Evolutionary conservation across 2,113 vertebrate species (phyloP).

Genomic region (Aplodontia rufa): DNA sequence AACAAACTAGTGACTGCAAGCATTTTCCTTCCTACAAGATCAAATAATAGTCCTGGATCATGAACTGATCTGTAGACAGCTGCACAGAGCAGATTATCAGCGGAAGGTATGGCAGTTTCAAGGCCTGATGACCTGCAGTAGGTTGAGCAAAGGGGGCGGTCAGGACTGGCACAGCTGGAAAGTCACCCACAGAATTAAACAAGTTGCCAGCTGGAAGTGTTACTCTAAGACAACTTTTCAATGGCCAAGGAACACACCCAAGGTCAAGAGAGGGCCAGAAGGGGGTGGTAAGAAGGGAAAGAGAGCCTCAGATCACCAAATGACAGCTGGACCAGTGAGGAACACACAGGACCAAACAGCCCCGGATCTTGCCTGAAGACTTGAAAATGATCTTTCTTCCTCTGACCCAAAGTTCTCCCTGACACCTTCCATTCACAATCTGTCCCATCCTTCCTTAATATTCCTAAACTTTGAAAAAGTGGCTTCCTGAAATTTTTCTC

Average conservation of each 20-base stretch:
- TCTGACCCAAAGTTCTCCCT: background rate
- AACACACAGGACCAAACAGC: background rate
- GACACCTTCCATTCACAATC: background rate
- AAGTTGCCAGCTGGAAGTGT: background rate
- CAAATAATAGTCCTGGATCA: slow-evolving; percentile 9
- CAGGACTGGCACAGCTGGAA: background rate
- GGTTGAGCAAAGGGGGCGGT: background rate
- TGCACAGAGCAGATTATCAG: background rate
- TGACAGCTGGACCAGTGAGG: background rate
- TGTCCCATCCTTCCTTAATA: background rate
- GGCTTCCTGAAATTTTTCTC: background rate
- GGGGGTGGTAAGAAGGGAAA: background rate
- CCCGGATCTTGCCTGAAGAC: background rate
- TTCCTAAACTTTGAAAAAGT: background rate
- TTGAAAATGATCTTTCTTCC: background rate
- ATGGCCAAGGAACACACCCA: background rate
- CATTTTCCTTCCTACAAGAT: slow-evolving; percentile 39
- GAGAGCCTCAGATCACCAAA: background rate
- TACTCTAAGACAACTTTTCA: background rate
- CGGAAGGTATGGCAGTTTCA: background rate
- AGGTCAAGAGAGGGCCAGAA: background rate
- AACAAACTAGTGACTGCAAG: background rate
- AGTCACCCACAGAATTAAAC: background rate
- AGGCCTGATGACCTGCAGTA: background rate
- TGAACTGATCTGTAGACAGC: background rate